phyloP scores from a whole-genome alignment of 1,140 invertebrate species.

The Heterodera carotae region DNA sequence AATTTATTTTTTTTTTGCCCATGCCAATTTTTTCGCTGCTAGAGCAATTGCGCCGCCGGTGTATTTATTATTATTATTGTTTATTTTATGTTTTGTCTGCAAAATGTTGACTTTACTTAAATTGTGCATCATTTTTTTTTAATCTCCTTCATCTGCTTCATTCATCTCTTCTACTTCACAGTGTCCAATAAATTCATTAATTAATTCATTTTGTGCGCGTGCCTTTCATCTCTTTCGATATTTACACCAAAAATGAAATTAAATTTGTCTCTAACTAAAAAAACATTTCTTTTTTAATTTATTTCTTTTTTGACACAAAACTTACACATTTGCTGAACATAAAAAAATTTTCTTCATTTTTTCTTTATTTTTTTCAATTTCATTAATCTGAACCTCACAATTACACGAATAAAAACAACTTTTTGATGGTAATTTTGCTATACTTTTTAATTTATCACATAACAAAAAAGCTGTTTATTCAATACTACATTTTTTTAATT shows the following conservation, averaged over 20 bases:
- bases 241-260: not conserved
- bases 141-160: not conserved
- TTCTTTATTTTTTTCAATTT: not conserved
- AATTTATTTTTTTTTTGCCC: not conserved
- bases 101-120: not conserved
- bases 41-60: not conserved
- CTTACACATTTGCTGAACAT: no score
- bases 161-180: not conserved
- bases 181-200: slow-evolving; percentile 1
- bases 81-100: not conserved
- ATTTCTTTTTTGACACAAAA: not conserved
- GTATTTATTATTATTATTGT: no score
- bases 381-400: not conserved
- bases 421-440: not conserved
- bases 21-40: not conserved
- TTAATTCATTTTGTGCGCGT: not conserved
- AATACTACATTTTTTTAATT: no score
- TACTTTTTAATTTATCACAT: not conserved
- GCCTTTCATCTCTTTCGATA: slow-evolving; percentile 3
- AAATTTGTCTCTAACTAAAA: not conserved
- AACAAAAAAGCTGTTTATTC: not conserved
- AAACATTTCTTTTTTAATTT: not conserved
- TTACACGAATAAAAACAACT: not conserved
- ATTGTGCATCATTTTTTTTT: not conserved
- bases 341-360: no score